These are phyloP conservation scores for Sebastes paucispinis DNA, from an alignment of 2,797 vertebrate species.

Conservation along the genomic window DNA sequence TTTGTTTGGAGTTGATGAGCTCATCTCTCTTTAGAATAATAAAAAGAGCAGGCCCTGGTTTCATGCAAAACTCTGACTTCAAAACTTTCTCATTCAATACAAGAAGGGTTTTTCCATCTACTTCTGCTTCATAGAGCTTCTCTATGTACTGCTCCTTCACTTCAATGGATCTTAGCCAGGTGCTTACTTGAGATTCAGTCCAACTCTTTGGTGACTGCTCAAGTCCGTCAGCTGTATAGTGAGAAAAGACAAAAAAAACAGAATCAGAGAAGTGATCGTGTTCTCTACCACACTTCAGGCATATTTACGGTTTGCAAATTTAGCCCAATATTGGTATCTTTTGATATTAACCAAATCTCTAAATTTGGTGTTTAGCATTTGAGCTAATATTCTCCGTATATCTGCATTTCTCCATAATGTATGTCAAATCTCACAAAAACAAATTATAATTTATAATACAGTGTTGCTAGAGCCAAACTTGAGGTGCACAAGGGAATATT, in stretches of 20 bases:
- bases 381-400: no score
- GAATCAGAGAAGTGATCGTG: no score
- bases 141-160: conserved; percentile 80
- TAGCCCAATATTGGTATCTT: no score
- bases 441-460: no score
- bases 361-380: no score
- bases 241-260: background rate
- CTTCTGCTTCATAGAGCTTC: conserved; percentile 80
- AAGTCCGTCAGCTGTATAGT: conserved; percentile 39
- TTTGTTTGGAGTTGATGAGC: conserved; percentile 57
- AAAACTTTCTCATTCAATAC: conserved; percentile 77
- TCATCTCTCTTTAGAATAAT: conserved; percentile 81
- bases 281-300: background rate
- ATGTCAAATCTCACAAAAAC: fast-evolving
- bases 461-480: no score
- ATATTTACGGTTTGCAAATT: background rate
- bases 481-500: no score
- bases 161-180: conserved; percentile 80
- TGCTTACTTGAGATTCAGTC: conserved; percentile 81
- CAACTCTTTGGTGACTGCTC: conserved; percentile 69
- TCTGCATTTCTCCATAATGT: no score
- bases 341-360: no score
- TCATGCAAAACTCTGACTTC: conserved; percentile 78
- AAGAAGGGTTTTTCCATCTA: conserved; percentile 77
- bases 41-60: conserved; percentile 80